phyloP scores from a whole-genome alignment of 2,113 vertebrate genomes.

The Lampris megalopsis region DNA sequence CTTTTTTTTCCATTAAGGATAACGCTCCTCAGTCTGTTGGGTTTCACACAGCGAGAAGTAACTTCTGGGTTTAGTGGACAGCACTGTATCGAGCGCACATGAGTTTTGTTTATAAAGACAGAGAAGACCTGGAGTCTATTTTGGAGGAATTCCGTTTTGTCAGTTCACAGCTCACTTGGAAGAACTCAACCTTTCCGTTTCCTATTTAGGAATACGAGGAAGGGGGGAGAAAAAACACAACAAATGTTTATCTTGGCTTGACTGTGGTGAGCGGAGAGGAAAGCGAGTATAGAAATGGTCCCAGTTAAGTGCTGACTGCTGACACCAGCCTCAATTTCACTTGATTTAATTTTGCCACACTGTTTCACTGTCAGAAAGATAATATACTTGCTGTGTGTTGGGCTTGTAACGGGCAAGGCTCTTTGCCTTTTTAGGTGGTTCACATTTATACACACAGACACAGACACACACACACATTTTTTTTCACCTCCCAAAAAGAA shows the following conservation, averaged over 20 bases:
- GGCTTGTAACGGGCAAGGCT: conserved; percentile 41
- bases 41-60: conserved; percentile 40
- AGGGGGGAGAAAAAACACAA: background rate
- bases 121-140: conserved; percentile 22
- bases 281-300: conserved; percentile 43
- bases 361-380: conserved; percentile 30
- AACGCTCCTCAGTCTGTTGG: conserved; percentile 38
- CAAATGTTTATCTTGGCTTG: conserved; percentile 42
- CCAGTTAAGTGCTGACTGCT: conserved; percentile 57
- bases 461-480: background rate
- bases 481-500: conserved; percentile 26
- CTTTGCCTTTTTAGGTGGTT: conserved; percentile 68
- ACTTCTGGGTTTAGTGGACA: conserved; percentile 9
- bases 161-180: conserved; percentile 38
- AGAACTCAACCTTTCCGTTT: conserved; percentile 43
- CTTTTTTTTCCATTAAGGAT: conserved; percentile 41
- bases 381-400: conserved; percentile 39
- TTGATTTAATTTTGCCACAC: conserved; percentile 43
- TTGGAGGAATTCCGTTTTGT: conserved; percentile 42
- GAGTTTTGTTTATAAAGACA: conserved; percentile 30
- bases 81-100: conserved; percentile 21
- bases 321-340: conserved; percentile 49
- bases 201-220: conserved; percentile 55
- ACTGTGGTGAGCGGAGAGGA: conserved; percentile 49
- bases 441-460: background rate